Base-by-base conservation (phyloP, 2,888 invertebrate species). In the Apamea anceps region DNA sequence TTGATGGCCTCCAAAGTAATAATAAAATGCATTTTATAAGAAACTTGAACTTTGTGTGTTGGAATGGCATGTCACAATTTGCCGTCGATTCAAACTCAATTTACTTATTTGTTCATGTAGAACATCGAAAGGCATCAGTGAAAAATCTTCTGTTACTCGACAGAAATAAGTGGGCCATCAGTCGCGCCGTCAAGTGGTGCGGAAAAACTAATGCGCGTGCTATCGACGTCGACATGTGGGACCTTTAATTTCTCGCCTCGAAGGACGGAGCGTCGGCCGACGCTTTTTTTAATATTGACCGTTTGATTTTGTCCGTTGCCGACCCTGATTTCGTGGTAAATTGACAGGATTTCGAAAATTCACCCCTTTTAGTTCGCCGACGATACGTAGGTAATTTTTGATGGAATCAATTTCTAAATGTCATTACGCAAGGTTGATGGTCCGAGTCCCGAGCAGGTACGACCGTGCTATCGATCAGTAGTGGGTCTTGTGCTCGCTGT, bases 201-300 rank as follows among this genome's bases (percentile, higher is more conserved):
- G 93, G 91, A 89, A 92, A 93, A 93, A 91, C 92, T 92, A 91
- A 91, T 89, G 88, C 83, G 91, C 86, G 90, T 85, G 91, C 85
- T 87, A 90, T 90, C 87, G 89, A 87, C 88, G 87, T 83, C 88
- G 89, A 91, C 92, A 91, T 90, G 90, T 88, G 90, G 88, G 88
- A 89, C 92, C 94, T 93, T 93, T 93, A 93, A 94, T 95, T 94
- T 94, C 92, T 93, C 94, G 95, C 93, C 91, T 94, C 92, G 92
- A 81, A 93, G 92, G 86, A 90, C 88, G 86, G 88, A 80, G 87
- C 82, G 89, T 85, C 81, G 66, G 66, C 78, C 82, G 86, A 88
- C 88, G 89, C 88, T 91, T 93, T 60, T 92, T 81, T 92, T 93
- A 92, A 93, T 93, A 93, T 91, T 90, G 83, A 88, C 87, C 90